Base-by-base conservation (phyloP, 2,113 vertebrate species). In the Poeciliopsis retropinna region DNA sequence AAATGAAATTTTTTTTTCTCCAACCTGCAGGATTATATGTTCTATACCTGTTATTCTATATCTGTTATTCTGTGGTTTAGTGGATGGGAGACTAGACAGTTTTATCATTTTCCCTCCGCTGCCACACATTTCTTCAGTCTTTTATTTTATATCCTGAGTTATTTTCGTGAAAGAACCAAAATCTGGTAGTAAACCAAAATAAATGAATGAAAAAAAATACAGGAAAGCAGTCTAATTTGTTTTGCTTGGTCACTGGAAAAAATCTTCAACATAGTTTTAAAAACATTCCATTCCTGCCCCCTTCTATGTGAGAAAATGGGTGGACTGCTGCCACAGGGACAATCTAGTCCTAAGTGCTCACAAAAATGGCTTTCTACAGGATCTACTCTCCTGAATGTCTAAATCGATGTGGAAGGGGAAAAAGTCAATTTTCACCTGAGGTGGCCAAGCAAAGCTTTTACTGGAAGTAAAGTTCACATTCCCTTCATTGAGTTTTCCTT, bases 31-130 rank as follows among this genome's bases (percentile, higher is more conserved):
- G 30, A 31, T 31, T 31, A 31, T 31, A 4, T 31, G 30, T 31
- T 83, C 71, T 79, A 61, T 69, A 86, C 85, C 84, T 82, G 78
- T 84, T 83, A 71, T 81, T 83, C 71, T 79, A 57, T 69, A 86
- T 86, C 85, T 82, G 78, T 84, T 83, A 71, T 81, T 81, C 71
- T 39, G 75, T 79, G 81, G 81, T 57, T 88, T 83, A 78, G 76
- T 86, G 72, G 81, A 67, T 75, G 79, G 34, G 57, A 47, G 8
- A 47, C 32, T 15, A 63, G 65, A 61, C 60, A 73, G 67, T 81
- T 73, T 80, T 80, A 87, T 89, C 84, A 87, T 85, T 84, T 85
- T 67, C 41, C 41, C 41, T 68, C 44, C 54, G 75, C 79, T 73
- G 57, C 72, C 74, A 86, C 84, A 80, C 32, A 34, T 17, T 47